These are phyloP conservation scores for Crambe crambe DNA, from an alignment of 37 sponge, comb jelly and placozoan genomes.

Conservation along the genomic window DNA sequence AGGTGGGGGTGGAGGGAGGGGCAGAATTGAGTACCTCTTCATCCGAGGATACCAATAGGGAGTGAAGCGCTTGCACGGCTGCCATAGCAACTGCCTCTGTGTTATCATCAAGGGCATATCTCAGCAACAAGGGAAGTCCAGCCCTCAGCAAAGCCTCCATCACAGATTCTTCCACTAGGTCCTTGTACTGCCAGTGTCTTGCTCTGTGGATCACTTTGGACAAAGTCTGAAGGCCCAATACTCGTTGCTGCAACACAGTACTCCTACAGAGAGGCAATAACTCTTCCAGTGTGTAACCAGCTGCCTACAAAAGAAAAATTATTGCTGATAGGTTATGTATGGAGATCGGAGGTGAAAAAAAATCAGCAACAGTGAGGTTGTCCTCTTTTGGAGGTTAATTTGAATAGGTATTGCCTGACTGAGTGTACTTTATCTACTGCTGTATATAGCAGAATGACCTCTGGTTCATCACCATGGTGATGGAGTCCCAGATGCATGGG, in stretches of 20 bases:
- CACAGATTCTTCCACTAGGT: conserved; percentile 39
- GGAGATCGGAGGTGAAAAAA: too few relatives aligned
- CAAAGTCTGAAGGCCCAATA: conserved; percentile 63
- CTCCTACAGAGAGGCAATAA: conserved; percentile 70
- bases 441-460: conserved; percentile 19
- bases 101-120: conserved; percentile 79
- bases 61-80: conserved; percentile 51
- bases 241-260: conserved; percentile 77
- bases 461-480: conserved; percentile 92
- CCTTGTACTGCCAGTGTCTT: conserved; percentile 57
- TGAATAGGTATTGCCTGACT: too few relatives aligned
- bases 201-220: conserved; percentile 50
- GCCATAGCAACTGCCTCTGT: conserved; percentile 33
- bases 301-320: conserved; percentile 51
- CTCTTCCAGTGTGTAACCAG: conserved; percentile 89
- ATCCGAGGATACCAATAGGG: conserved; percentile 42
- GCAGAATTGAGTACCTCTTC: conserved; percentile 59
- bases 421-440: background rate
- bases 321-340: background rate
- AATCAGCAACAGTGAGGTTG: too few relatives aligned
- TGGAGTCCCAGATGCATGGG: conserved; percentile 72
- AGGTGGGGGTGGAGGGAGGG: too few relatives aligned
- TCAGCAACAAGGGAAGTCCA: conserved; percentile 68
- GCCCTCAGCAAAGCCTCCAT: conserved; percentile 40
- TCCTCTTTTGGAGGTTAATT: too few relatives aligned